A percentile compares a stretch with the other conserved stretches of the same genome.
phyloP scores from a whole-genome alignment of 1,140 invertebrate genomes.

The Bombus cullumanus region DNA sequence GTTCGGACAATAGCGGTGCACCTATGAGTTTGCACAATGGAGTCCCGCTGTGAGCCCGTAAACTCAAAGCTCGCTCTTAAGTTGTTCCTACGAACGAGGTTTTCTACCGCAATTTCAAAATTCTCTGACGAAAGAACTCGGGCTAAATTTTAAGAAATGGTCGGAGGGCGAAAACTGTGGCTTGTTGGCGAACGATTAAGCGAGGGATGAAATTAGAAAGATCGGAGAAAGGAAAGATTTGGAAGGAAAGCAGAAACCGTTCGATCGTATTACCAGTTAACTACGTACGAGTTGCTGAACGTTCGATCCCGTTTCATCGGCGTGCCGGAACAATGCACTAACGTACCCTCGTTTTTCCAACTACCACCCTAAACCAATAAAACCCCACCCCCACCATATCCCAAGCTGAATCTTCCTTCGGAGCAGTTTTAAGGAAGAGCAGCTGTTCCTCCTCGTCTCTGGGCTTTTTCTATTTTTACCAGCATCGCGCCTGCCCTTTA shows the following conservation, averaged over 20 bases:
- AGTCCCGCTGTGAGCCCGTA: too few relatives aligned
- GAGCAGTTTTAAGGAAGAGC: constrained; percentile 60
- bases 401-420: constrained; percentile 35
- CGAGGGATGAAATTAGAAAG: background rate
- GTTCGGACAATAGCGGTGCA: too few relatives aligned
- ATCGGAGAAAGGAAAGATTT: background rate
- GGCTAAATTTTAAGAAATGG: too few relatives aligned
- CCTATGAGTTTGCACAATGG: too few relatives aligned
- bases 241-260: background rate
- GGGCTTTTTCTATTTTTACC: constrained; percentile 50
- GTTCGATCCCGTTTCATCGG: background rate
- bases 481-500: constrained; percentile 22
- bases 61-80: too few relatives aligned
- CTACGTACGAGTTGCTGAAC: constrained; percentile 34
- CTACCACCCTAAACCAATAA: constrained; percentile 68
- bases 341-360: constrained; percentile 43
- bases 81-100: too few relatives aligned
- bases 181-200: too few relatives aligned
- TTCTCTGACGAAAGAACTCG: too few relatives aligned
- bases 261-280: constrained; percentile 34
- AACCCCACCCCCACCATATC: constrained; percentile 47
- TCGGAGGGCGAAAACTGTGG: too few relatives aligned
- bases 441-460: constrained; percentile 51
- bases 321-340: constrained; percentile 33
- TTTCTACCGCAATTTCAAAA: too few relatives aligned